phyloP scores from a whole-genome alignment of 2,797 vertebrate species.

The Spea hammondii region DNA sequence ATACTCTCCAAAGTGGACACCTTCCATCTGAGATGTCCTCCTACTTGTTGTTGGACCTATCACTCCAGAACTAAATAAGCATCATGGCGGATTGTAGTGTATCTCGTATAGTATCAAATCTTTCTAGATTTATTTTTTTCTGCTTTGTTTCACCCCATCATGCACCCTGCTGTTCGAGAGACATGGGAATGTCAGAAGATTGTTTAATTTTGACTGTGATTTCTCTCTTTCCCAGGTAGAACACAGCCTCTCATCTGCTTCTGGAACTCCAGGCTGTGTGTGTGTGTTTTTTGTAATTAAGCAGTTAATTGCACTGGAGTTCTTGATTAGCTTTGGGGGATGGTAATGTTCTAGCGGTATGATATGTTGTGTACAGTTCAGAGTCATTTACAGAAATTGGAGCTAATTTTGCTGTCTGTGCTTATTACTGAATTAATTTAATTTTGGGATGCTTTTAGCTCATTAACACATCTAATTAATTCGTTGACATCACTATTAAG shows the following conservation, averaged over 20 bases:
- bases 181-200: conserved; percentile 7
- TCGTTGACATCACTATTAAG: conserved; percentile 99
- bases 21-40: too few species aligned
- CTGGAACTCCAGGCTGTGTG: conserved; percentile 61
- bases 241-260: conserved; percentile 56
- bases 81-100: too few species aligned
- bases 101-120: too few species aligned
- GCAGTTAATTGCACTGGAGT: conserved; percentile 99
- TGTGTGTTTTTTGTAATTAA: conserved; percentile 89
- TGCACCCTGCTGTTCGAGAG: conserved; percentile 30
- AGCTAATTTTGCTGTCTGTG: conserved; percentile 99
- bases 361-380: conserved; percentile 99
- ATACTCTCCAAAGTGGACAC: too few species aligned
- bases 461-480: conserved; percentile 99
- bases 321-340: conserved; percentile 99
- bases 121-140: neutral
- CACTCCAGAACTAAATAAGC: too few species aligned
- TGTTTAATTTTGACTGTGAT: conserved; percentile 54
- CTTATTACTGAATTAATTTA: conserved; percentile 99
- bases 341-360: conserved; percentile 93
- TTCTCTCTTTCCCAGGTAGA: conserved; percentile 52
- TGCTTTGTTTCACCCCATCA: neutral
- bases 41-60: too few species aligned
- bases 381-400: conserved; percentile 99
- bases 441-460: conserved; percentile 99